phyloP scores from a whole-genome alignment of 2,888 invertebrate species.

The Tenodera sinensis region DNA sequence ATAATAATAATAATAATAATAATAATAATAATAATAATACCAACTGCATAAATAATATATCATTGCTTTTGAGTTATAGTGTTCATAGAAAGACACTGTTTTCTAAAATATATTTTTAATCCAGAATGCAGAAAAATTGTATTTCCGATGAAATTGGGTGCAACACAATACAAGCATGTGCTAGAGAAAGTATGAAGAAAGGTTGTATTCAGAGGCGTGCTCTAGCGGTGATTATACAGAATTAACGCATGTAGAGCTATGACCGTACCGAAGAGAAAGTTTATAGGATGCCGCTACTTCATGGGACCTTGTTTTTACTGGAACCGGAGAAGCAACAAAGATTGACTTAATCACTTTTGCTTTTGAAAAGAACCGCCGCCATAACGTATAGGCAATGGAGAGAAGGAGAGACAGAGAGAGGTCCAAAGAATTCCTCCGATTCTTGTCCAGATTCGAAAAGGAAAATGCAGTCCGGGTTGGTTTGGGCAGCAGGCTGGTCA shows the following conservation, averaged over 20 bases:
- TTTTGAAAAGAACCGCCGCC: constrained; percentile 5
- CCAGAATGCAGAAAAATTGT: too few relatives aligned
- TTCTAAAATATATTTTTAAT: too few relatives aligned
- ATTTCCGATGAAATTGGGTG: too few relatives aligned
- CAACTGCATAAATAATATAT: too few relatives aligned
- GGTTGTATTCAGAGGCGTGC: neutral
- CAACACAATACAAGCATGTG: too few relatives aligned
- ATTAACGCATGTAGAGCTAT: neutral
- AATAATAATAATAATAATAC: too few relatives aligned
- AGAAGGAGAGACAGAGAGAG: neutral
- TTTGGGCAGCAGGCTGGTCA: neutral
- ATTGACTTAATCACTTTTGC: constrained; percentile 9
- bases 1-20: too few relatives aligned
- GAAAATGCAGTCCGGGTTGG: neutral
- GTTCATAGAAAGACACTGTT: too few relatives aligned
- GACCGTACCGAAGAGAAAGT: neutral
- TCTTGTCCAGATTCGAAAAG: constrained; percentile 6
- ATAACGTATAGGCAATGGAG: neutral
- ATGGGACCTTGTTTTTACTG: neutral
- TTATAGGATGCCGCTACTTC: neutral
- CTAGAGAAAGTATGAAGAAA: too few relatives aligned
- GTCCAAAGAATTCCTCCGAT: neutral
- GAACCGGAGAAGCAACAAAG: neutral
- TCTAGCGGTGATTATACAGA: neutral
- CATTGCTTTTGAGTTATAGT: too few relatives aligned